phyloP scores from a whole-genome alignment of 2,113 vertebrate genomes.

The Leuciscus idus region DNA sequence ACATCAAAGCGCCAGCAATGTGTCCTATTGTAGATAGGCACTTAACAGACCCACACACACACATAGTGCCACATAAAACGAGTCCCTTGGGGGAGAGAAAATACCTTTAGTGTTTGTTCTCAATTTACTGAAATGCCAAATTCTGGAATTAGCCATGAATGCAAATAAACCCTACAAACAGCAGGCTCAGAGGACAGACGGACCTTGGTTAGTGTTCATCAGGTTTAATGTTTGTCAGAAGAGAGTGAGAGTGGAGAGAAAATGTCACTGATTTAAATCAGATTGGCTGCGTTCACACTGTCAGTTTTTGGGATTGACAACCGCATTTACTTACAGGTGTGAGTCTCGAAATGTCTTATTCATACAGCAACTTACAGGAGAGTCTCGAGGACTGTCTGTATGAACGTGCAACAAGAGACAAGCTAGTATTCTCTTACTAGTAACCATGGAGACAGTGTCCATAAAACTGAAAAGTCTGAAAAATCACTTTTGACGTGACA shows the following conservation, averaged over 20 bases:
- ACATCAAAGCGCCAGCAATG: conserved; percentile 87
- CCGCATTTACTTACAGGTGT: too few relatives aligned
- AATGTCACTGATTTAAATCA: conserved; percentile 27
- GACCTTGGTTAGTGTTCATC: background rate
- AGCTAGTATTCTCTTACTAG: too few relatives aligned
- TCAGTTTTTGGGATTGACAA: too few relatives aligned
- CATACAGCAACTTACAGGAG: too few relatives aligned
- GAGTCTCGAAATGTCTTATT: too few relatives aligned
- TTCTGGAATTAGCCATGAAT: conserved; percentile 34
- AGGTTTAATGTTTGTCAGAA: conserved; percentile 2
- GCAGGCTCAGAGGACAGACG: background rate
- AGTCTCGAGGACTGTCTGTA: too few relatives aligned
- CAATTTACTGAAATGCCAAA: conserved; percentile 40
- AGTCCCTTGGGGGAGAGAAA: conserved; percentile 39
- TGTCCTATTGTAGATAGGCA: conserved; percentile 83
- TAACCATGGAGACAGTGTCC: too few relatives aligned
- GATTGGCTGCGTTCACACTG: too few relatives aligned
- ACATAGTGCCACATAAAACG: conserved; percentile 21
- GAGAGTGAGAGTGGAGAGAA: background rate
- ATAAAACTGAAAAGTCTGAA: too few relatives aligned
- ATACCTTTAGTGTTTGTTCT: conserved; percentile 48
- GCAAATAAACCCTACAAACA: conserved; percentile 36
- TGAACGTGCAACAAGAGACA: too few relatives aligned
- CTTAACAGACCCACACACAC: conserved; percentile 60
- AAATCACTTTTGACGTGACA: too few relatives aligned